A percentile compares a stretch with the other conserved stretches of the same genome.
phyloP scores from a whole-genome alignment of 2,888 invertebrate genomes.

The Drosophila nigricruria region DNA sequence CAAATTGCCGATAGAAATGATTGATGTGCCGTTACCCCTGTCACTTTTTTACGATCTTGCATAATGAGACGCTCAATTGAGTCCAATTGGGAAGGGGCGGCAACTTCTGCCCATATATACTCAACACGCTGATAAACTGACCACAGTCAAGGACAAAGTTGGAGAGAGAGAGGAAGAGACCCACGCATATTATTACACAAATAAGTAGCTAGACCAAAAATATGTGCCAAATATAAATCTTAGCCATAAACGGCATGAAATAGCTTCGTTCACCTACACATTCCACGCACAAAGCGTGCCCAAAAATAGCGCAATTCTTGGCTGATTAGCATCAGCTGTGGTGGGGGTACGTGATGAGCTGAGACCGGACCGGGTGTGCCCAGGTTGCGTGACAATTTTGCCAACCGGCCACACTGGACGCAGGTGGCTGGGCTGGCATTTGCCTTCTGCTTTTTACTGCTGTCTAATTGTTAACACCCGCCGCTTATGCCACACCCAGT shows the following conservation, averaged over 20 bases:
- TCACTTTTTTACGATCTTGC: constrained; percentile 52
- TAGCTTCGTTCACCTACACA: constrained; percentile 39
- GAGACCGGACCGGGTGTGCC: constrained; percentile 41
- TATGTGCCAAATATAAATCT: constrained; percentile 57
- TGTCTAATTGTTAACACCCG: constrained; percentile 77
- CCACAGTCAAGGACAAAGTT: constrained; percentile 49
- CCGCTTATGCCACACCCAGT: constrained; percentile 64
- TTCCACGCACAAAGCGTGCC: constrained; percentile 65
- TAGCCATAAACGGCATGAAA: constrained; percentile 37
- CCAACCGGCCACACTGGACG: constrained; percentile 53
- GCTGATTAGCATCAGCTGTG: constrained; percentile 64
- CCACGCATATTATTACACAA: constrained; percentile 33
- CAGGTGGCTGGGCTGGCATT: constrained; percentile 28
- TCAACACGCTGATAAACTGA: constrained; percentile 37
- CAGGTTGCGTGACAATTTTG: constrained; percentile 74
- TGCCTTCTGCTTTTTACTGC: constrained; percentile 13
- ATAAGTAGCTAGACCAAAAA: constrained; percentile 17
- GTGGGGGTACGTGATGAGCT: constrained; percentile 65
- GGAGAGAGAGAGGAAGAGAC: neutral
- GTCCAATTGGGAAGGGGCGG: constrained; percentile 45
- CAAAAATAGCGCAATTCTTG: constrained; percentile 67
- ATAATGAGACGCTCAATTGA: constrained; percentile 63
- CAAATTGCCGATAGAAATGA: constrained; percentile 53
- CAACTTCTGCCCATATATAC: neutral
- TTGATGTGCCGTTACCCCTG: constrained; percentile 64